Percentiles rank a stretch among this genome's conserved stretches.
These are phyloP conservation scores for Pyrocephalus nanus DNA, from an alignment of 2,797 vertebrate species.

Conservation along the genomic window DNA sequence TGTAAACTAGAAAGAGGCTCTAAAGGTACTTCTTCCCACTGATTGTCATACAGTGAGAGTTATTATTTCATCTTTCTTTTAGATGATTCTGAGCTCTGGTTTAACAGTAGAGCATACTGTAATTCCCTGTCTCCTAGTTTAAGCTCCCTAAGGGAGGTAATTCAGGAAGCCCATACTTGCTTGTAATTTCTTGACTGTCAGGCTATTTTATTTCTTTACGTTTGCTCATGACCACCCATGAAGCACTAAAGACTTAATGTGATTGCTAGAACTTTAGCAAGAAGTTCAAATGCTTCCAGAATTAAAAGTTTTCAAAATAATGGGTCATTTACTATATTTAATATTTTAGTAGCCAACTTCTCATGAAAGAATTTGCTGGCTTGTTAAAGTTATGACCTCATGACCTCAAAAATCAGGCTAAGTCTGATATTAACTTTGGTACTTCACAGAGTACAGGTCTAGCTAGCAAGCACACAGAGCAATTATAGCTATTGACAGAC, in stretches of 20 bases:
- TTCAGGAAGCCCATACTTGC: background rate
- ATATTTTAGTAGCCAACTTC: background rate
- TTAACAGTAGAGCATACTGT: background rate
- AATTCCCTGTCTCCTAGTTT: background rate
- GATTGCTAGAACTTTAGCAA: background rate
- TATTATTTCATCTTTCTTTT: constrained; percentile 21
- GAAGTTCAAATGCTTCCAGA: background rate
- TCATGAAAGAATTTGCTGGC: background rate
- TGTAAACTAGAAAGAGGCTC: constrained; percentile 55
- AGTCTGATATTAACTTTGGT: background rate
- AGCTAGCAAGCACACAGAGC: background rate
- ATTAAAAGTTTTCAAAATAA: background rate
- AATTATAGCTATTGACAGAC: background rate
- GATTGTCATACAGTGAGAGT: constrained; percentile 9
- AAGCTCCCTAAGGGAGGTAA: constrained; percentile 2
- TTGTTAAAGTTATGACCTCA: background rate
- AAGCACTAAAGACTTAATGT: background rate
- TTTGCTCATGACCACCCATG: background rate
- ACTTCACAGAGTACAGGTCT: background rate
- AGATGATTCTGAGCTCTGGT: background rate
- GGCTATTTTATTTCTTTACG: background rate
- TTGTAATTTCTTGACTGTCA: constrained; percentile 13
- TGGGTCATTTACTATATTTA: background rate
- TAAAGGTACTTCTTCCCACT: background rate
- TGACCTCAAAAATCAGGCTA: background rate